Evolutionary conservation across 2,797 vertebrate genomes (phyloP).

Genomic region (Anguilla obscura): DNA sequence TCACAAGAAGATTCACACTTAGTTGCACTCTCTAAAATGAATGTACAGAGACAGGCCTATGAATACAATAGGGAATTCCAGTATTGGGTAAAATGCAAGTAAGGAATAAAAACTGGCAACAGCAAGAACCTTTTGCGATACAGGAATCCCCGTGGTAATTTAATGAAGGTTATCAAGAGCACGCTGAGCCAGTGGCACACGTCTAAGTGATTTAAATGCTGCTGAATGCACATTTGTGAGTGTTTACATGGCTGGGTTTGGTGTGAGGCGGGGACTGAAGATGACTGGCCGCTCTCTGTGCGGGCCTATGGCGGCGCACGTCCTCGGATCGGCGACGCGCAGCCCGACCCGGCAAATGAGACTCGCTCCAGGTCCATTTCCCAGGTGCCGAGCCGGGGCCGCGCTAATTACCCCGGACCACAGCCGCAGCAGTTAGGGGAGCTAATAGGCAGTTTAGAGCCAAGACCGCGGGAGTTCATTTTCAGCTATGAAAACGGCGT

Average conservation of each 20-base stretch:
- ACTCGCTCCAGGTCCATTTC: neutral
- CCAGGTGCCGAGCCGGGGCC: neutral
- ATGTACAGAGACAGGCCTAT: neutral
- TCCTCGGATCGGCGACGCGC: neutral
- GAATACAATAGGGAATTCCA: neutral
- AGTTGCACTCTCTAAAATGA: neutral
- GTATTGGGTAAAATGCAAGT: neutral
- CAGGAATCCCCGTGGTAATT: neutral
- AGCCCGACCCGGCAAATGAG: conserved; percentile 10
- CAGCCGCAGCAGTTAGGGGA: conserved; percentile 6
- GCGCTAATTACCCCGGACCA: conserved; percentile 19
- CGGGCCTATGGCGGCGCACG: neutral
- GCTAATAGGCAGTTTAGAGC: conserved; percentile 30
- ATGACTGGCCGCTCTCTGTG: neutral
- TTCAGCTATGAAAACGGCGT: neutral
- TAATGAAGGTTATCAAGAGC: neutral
- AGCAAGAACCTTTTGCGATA: neutral
- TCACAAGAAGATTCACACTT: neutral
- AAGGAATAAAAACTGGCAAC: neutral
- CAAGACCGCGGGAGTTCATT: neutral
- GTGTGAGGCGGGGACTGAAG: neutral
- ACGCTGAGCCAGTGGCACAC: neutral
- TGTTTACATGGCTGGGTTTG: neutral
- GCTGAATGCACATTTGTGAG: neutral
- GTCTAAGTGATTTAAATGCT: neutral